These are phyloP conservation scores for Rhynchomys soricoides DNA, from an alignment of 2,113 vertebrate genomes.

Conservation along the genomic window DNA sequence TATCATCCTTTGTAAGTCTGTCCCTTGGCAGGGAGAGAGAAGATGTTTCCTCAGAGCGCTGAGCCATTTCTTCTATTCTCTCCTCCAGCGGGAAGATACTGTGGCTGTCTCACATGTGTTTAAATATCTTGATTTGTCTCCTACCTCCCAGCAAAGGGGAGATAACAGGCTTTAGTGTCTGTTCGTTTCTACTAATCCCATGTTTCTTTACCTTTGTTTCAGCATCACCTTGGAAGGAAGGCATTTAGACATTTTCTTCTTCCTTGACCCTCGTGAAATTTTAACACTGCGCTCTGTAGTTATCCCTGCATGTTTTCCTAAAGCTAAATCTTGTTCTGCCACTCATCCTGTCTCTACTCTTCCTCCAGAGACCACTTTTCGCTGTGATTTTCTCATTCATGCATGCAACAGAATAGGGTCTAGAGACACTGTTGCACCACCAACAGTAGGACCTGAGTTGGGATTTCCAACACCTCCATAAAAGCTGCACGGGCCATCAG, in stretches of 20 bases:
- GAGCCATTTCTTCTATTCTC: slow-evolving; percentile 72
- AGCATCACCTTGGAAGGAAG: not conserved
- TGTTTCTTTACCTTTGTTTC: not conserved
- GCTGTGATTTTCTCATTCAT: not conserved
- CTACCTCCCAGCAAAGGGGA: not conserved
- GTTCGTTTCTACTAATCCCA: not conserved
- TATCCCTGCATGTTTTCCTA: not conserved
- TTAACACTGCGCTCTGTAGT: not conserved
- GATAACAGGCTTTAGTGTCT: not conserved
- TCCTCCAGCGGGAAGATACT: slow-evolving; percentile 37
- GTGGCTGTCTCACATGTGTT: slow-evolving; percentile 62
- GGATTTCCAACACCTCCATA: not conserved
- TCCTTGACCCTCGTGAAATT: not conserved
- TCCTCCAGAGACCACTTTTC: not conserved
- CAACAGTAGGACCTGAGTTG: no score
- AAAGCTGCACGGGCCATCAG: no score
- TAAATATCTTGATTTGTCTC: slow-evolving; percentile 41
- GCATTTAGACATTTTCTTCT: not conserved
- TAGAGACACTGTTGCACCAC: not conserved
- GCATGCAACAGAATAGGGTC: not conserved
- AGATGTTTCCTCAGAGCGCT: slow-evolving; percentile 70
- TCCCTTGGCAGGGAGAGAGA: slow-evolving; percentile 78
- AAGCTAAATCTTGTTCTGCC: no score
- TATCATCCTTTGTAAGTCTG: slow-evolving; percentile 75
- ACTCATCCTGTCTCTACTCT: no score